A percentile compares a stretch with the other conserved stretches of the same genome.
These are phyloP conservation scores for Lindbergichthys nudifrons DNA, from an alignment of 2,797 vertebrate genomes.

Conservation along the genomic window DNA sequence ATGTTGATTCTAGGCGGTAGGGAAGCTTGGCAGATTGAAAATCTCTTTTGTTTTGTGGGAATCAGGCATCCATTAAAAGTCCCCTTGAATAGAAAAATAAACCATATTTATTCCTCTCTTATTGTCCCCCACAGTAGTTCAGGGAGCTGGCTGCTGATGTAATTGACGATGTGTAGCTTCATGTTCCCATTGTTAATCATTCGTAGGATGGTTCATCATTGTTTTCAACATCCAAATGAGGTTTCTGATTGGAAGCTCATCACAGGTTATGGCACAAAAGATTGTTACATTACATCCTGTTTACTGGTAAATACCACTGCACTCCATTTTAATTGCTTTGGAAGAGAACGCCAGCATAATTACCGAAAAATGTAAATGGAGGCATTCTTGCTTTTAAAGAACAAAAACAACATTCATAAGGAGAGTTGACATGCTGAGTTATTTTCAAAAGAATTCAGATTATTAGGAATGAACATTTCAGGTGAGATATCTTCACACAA, in stretches of 20 bases:
- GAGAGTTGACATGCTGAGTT: constrained; percentile 17
- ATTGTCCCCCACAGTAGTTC: constrained; percentile 6
- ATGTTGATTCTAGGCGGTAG: neutral
- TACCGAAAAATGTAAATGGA: constrained; percentile 37
- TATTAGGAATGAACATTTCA: constrained; percentile 9
- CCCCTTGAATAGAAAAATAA: constrained; percentile 24
- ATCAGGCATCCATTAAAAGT: constrained; percentile 29
- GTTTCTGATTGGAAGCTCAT: constrained; percentile 51
- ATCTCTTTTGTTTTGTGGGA: constrained; percentile 9
- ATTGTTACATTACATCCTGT: constrained; percentile 51
- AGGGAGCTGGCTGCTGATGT: constrained; percentile 27
- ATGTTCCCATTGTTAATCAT: constrained; percentile 37
- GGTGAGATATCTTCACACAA: neutral
- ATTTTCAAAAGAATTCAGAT: constrained; percentile 17
- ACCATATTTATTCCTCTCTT: neutral
- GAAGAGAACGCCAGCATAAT: constrained; percentile 36
- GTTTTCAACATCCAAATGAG: constrained; percentile 48
- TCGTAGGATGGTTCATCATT: constrained; percentile 35
- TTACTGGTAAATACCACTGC: constrained; percentile 45
- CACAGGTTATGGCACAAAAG: constrained; percentile 41
- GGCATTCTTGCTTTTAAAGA: constrained; percentile 21
- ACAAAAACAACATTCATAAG: constrained; percentile 34
- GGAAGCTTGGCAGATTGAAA: constrained; percentile 16
- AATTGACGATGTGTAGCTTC: constrained; percentile 31
- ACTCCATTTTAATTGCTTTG: constrained; percentile 59